Evolutionary conservation across 2,797 vertebrate genomes (phyloP).

Genomic region (Telmatherina bonti): DNA sequence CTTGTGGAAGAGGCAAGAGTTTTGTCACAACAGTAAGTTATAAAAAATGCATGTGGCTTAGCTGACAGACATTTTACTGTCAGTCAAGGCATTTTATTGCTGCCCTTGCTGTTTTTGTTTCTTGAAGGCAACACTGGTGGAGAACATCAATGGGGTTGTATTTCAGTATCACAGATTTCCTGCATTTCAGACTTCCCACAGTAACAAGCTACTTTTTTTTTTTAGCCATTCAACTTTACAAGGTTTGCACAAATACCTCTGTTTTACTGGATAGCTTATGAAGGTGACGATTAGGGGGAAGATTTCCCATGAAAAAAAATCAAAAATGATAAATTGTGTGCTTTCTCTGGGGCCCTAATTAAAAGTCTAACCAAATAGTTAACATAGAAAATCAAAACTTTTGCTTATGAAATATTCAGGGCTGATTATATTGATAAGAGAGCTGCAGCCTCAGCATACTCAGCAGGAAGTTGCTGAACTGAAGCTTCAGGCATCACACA

Average conservation of each 20-base stretch:
- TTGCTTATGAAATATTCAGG: slow-evolving; percentile 45
- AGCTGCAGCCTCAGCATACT: slow-evolving; percentile 42
- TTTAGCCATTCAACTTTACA: slow-evolving; percentile 18
- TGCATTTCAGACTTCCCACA: slow-evolving; percentile 18
- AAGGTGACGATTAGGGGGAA: background rate
- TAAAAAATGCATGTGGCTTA: background rate
- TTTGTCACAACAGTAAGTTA: background rate
- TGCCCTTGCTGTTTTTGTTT: background rate
- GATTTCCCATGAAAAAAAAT: slow-evolving; percentile 16
- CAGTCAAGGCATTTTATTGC: background rate
- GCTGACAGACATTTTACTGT: background rate
- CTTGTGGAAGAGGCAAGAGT: background rate
- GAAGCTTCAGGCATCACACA: slow-evolving; percentile 33
- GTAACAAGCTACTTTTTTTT: background rate
- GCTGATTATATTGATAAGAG: slow-evolving; percentile 41
- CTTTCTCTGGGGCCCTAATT: slow-evolving; percentile 37
- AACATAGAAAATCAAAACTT: background rate
- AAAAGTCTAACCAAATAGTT: slow-evolving; percentile 36
- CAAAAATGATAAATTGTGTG: background rate
- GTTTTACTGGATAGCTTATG: slow-evolving; percentile 2
- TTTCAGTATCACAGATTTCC: background rate
- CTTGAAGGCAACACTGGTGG: background rate
- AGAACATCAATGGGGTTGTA: background rate
- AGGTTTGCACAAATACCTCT: slow-evolving; percentile 9
- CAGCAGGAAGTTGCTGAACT: slow-evolving; percentile 27